Base-by-base conservation (phyloP, 2,888 invertebrate species). In the Hydropsyche betteni region DNA sequence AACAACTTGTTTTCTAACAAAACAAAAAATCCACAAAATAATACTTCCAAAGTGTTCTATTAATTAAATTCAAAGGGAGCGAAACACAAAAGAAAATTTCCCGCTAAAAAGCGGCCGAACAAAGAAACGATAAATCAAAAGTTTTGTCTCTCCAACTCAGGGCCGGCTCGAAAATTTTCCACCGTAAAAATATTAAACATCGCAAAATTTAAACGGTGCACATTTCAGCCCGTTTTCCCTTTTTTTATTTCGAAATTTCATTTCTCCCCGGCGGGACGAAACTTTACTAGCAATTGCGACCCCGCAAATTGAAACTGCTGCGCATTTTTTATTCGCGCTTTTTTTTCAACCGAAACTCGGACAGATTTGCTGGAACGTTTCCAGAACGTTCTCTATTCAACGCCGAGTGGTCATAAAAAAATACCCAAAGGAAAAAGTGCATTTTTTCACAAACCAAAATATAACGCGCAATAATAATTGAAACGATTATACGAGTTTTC, bases 221-320 rank as follows among this genome's bases (percentile, higher is more conserved):
- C 64, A 64, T 64, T 64, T 16, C 14, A 4, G 16, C 2, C 12
- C 14, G 10, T 68, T 34, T 34, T 24, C 36, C 24, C 68, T 24
- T 24, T 24, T 24, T 24, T 24, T 24, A 24, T 24, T 24, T n/a
- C 44, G 72, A 72, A 69, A 72, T n/a, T 58, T 72, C 14, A 12
- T 64, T 64, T 36, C n/a, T 12, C 64, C 44, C 44, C 58, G 36
- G 72, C 61, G 6, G 44, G 10, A 10, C 6, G 6, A 64, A 64
- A 64, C 64, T 64, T 24, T 24, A 24, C 34, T 64, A 33, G 34
- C 50, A 69, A 68, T 38, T 44, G 55, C 16, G 58, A 44, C 44
- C 44, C 44, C 44, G 58, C 69, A 75, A 75, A 70, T 75, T 75
- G 64, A 75, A 75, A 75, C 24, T 12, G 38, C 38, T 33, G 36